A percentile compares a stretch with the other conserved stretches of the same genome.
Evolutionary conservation across 2,797 vertebrate genomes (phyloP).

Genomic region (Enteromius trimaculatus): DNA sequence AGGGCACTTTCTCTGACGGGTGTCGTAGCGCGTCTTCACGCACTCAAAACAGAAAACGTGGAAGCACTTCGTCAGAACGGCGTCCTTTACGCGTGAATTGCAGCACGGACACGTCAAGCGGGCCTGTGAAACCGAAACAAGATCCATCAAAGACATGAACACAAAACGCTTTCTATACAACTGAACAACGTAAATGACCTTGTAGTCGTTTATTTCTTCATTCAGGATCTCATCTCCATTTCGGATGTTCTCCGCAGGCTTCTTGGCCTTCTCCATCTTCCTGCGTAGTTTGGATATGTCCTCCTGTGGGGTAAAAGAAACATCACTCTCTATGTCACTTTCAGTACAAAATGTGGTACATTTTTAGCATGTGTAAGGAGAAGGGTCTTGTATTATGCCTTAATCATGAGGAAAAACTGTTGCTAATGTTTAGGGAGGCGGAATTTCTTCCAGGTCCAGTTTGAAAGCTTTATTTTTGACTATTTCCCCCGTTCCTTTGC

Average conservation of each 20-base stretch:
- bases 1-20: constrained; percentile 95
- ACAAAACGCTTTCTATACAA: constrained; percentile 1
- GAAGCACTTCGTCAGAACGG: constrained; percentile 97
- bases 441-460: too few species aligned
- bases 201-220: constrained; percentile 97
- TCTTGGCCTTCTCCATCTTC: constrained; percentile 96
- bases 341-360: not conserved
- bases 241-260: constrained; percentile 94
- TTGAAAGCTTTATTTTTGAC: too few species aligned
- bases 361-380: not conserved
- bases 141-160: not conserved
- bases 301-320: constrained; percentile 76
- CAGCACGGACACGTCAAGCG: constrained; percentile 96
- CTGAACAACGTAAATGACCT: constrained; percentile 73
- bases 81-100: constrained; percentile 96
- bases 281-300: constrained; percentile 93
- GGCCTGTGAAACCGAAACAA: constrained; percentile 75
- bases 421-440: too few species aligned
- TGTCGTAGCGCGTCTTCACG: constrained; percentile 96
- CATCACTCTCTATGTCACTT: not conserved
- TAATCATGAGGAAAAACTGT: too few species aligned
- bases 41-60: constrained; percentile 99
- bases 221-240: constrained; percentile 96
- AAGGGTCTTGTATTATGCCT: not conserved
- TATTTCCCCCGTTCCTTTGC: too few species aligned